Evolutionary conservation across 2,888 invertebrate species (phyloP), one percentile per base, ranked within the genome.

Genomic region (Cabera pusaria): DNA sequence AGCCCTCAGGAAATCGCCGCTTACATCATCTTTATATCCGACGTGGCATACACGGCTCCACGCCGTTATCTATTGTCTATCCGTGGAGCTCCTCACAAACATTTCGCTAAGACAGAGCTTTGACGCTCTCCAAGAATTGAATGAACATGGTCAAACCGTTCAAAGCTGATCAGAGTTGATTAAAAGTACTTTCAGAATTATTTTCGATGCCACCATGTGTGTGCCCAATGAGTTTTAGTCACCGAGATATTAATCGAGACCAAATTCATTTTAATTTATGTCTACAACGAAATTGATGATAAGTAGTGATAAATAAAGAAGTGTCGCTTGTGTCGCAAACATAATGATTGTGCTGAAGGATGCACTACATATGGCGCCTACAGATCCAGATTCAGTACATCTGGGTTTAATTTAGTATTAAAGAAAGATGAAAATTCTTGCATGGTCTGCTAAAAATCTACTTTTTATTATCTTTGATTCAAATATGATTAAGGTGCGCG

Each of bases 1-100:
- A 60, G 65, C 75, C 72, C 71, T 68, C 84, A 85, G 85, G 86
- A 86, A 85, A 76, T 73, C 69, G 60, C 56, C 69, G 78, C 78
- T 85, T 84, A 85, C 83, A 78, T 85, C 86, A 86, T 70, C 75
- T 36, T 69, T 74, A 59, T 42, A 46, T 48, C 49, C 62, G 76
- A 80, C 75, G 75, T 78, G 79, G 61, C 57, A 46, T 79, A 62
- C 57, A 47, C 54, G 47, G 50, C 49, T 79, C 60, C 57, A 47
- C 54, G 47, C 51, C 49, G 52, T 63, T 53, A 44, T 56, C 72
- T 64, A 76, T 80, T 79, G 72, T 79, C 46, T 47, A 47, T 40
- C 22, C 18, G 19, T 39, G 29, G 2, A 28, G 11, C 12, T 6
- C 4, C 5, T 25, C 18, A 19, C 34, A 45, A 42, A 39, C 42